Evolutionary conservation across 2,113 vertebrate genomes (phyloP), one percentile per base, ranked within the genome.

Genomic region (Cephalopholis sonnerati): DNA sequence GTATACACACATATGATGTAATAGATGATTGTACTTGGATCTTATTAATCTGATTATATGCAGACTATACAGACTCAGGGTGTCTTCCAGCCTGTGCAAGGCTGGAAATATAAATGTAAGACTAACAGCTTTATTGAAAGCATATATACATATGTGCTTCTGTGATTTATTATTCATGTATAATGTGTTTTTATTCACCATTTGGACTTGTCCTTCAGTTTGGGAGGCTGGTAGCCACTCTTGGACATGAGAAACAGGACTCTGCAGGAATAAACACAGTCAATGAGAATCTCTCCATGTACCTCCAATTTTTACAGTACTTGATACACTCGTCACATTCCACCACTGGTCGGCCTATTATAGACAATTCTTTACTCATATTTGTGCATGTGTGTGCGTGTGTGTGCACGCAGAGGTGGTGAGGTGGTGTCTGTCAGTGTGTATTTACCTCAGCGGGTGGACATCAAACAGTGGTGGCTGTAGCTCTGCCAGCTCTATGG

Each of bases 191-290:
- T 22, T 16, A 18, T 57, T 94, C 82, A 98, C 97, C 97, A 98
- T 91, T 94, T 97, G 0, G 95, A 86, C 80, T 98, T 98, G 70
- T 98, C 97, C 89, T 96, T 98, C 64, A 98, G 93, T 89, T 97
- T 97, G 0, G 97, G 97, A 6, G 97, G 96, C 93, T 98, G 97
- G 91, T 97, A 98, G 71, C 97, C 96, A 18, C 96, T 98, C 88
- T 98, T 98, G 2, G 97, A 97, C 97, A 98, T 98, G 66, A 98
- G 96, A 74, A 98, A 98, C 80, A 98, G 89, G 20, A 98, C 97
- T 55, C 97, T 98, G 72, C 18, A 66, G 77, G 68, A 24, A 20
- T 61, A 41, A 61, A 39, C 16, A 58, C 36, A 54, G 8, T 41
- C 17, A 44, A 16, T 54, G 57, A 63, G 57, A 32, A 25, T 48